phyloP scores from a whole-genome alignment of 2,888 invertebrate genomes.

The Alentia gelatinosa region DNA sequence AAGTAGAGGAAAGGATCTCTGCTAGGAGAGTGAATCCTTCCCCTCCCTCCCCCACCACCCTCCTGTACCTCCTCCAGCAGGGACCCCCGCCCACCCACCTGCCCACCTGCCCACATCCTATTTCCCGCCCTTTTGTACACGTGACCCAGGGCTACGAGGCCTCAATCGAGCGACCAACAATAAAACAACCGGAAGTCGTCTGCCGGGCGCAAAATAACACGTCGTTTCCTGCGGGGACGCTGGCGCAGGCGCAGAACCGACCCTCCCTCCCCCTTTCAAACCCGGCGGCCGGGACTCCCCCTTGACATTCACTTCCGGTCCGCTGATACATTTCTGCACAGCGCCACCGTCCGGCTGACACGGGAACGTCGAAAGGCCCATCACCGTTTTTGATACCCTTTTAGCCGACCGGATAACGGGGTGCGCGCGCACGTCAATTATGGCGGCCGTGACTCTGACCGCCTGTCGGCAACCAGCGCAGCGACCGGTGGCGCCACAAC shows the following conservation, averaged over 20 bases:
- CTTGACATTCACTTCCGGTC: slow-evolving; percentile 34
- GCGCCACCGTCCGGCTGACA: background rate
- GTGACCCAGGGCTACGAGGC: background rate
- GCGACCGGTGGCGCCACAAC: background rate
- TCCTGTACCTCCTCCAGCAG: background rate
- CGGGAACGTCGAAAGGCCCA: background rate
- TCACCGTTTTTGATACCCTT: slow-evolving; percentile 37
- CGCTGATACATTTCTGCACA: slow-evolving; percentile 20
- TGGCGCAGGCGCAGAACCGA: background rate
- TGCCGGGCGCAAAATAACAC: slow-evolving; percentile 34
- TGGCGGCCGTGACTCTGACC: background rate
- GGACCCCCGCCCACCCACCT: background rate
- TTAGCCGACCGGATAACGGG: background rate
- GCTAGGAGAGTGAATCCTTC: too few species aligned
- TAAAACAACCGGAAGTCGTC: slow-evolving; percentile 28
- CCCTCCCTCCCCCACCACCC: background rate
- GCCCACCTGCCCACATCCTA: background rate
- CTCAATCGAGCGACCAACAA: slow-evolving; percentile 22
- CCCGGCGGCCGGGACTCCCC: background rate
- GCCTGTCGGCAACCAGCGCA: background rate
- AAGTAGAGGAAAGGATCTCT: too few species aligned
- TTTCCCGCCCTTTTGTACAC: slow-evolving; percentile 7
- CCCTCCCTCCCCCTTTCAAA: too few species aligned
- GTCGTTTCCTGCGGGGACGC: slow-evolving; percentile 12
- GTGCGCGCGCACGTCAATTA: background rate